Conservation (phyloP, 2,113 vertebrate genomes). For the Cnemophilus loriae region DNA sequence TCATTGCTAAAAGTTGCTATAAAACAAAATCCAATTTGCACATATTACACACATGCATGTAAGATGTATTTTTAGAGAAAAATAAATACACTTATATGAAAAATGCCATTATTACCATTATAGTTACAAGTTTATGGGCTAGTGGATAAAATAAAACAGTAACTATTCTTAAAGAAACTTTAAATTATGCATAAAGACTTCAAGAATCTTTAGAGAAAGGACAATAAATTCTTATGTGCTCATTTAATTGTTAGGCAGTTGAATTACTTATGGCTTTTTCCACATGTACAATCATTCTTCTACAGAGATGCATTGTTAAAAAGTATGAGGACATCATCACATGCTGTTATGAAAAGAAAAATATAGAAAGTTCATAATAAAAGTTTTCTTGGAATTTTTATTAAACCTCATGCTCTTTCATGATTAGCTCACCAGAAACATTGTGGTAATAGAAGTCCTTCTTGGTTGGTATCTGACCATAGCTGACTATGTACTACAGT, state of each 20-base stretch:
- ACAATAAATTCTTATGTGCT: background rate
- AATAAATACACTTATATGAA: background rate
- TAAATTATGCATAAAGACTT: background rate
- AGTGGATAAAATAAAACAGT: background rate
- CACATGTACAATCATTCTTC: background rate
- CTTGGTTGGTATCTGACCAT: background rate
- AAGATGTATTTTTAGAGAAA: background rate
- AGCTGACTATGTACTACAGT: background rate
- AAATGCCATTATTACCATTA: background rate
- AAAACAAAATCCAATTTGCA: background rate
- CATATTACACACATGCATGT: background rate
- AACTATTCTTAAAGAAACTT: background rate
- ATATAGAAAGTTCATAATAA: background rate
- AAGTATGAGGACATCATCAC: background rate
- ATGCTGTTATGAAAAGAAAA: background rate
- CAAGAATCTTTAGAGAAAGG: background rate
- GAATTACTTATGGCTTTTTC: background rate
- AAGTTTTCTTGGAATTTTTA: background rate
- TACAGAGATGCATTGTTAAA: background rate
- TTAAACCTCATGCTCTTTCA: background rate
- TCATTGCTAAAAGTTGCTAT: background rate
- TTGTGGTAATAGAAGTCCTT: background rate
- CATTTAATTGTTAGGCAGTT: background rate
- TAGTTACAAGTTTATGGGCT: background rate
- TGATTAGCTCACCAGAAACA: background rate